Percentiles rank a stretch among this genome's conserved stretches.
phyloP scores from a whole-genome alignment of 2,888 invertebrate genomes.

The Pyrrhosoma nymphula region DNA sequence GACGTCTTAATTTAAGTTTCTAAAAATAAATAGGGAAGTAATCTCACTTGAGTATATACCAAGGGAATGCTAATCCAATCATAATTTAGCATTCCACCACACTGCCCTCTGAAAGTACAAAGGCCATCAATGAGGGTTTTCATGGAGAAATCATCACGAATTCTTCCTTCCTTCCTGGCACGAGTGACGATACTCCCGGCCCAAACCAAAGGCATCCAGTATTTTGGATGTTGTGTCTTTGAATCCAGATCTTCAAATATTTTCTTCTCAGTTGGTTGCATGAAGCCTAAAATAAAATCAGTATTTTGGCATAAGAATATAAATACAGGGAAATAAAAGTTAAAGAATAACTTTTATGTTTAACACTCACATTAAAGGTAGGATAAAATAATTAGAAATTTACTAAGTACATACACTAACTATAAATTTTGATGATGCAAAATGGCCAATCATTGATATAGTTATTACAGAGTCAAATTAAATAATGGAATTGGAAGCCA shows the following conservation, averaged over 20 bases:
- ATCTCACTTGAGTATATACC: slow-evolving; percentile 76
- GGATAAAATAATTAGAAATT: not conserved
- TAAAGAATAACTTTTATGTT: not conserved
- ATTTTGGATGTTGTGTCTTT: slow-evolving; percentile 75
- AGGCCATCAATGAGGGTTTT: slow-evolving; percentile 78
- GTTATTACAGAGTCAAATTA: not conserved
- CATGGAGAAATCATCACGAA: slow-evolving; percentile 77
- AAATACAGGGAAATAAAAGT: not conserved
- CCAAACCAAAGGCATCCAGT: slow-evolving; percentile 77
- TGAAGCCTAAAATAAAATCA: slow-evolving; percentile 73
- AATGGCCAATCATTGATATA: not conserved
- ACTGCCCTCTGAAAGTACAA: slow-evolving; percentile 76
- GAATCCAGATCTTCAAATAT: slow-evolving; percentile 75
- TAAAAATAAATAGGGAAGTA: not conserved
- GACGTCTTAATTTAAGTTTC: too few relatives aligned
- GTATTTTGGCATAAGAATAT: not conserved
- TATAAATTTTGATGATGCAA: not conserved
- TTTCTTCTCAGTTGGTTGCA: slow-evolving; percentile 75
- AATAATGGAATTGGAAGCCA: not conserved
- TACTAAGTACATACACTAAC: too few relatives aligned
- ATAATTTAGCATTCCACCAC: slow-evolving; percentile 74
- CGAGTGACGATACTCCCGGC: slow-evolving; percentile 74
- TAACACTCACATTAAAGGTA: not conserved
- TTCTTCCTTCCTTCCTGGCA: slow-evolving; percentile 75
- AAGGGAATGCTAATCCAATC: slow-evolving; percentile 76